Evolutionary conservation across 1,140 invertebrate genomes (phyloP), one percentile per base, ranked within the genome.

Genomic region (Hyphantria cunea): DNA sequence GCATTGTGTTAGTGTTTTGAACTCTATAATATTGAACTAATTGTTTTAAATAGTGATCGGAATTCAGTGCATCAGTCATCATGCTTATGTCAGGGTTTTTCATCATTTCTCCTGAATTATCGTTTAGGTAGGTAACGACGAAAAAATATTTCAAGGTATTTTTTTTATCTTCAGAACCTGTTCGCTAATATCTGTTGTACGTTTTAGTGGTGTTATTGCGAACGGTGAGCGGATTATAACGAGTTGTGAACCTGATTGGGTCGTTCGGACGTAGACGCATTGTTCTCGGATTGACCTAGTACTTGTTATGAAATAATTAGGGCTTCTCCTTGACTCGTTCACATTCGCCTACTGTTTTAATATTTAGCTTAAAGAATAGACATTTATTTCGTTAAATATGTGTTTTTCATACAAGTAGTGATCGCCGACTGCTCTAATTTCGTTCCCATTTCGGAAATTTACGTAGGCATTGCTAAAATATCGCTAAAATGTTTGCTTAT

Each of bases 11-110:
- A 78, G 85, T 87, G 84, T 84, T 86, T 78, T 78, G 77, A 82
- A 83, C 82, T 86, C 76, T 74, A 78, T 86, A 78, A 80, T 76
- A 78, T 80, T 83, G 74, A 59, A 69, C 58, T 45, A 68, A 72
- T 61, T 59, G 73, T 73, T 76, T 76, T 76, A 67, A 69, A 65
- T 65, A 70, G 68, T 68, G 59, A 73, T 69, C 63, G 70, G 68
- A 63, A 68, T 59, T 61, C 64, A 58, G 68, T 73, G 66, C 32
- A 64, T 63, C 52, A 13, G n/a, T 25, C 47, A 80, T 63, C 42
- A 88, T 90, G 87, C 83, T 80, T 69, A 86, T 90, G 84, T 87
- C 87, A 63, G 85, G 87, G 84, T 86, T 84, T 78, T 82, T 88
- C 69, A 86, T 90, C 68, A 72, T 90, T 64, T 82, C 85, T 51